phyloP scores from a whole-genome alignment of 2,888 invertebrate species.

The Agrochola lychnidis region DNA sequence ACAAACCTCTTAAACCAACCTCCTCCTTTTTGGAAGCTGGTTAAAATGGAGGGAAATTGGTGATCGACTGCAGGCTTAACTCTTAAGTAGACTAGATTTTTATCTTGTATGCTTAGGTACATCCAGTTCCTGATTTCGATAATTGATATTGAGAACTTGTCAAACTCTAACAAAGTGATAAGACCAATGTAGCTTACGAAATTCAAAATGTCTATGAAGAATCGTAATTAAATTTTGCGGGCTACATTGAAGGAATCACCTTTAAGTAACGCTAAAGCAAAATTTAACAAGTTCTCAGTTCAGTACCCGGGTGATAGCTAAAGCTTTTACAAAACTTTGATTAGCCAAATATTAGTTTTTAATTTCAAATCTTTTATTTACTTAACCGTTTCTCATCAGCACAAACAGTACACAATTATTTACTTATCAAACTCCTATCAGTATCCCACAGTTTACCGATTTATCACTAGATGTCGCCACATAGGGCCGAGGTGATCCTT shows the following conservation, averaged over 20 bases:
- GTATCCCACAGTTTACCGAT: neutral
- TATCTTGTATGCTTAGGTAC: neutral
- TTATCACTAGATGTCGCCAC: constrained; percentile 21
- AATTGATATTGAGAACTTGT: neutral
- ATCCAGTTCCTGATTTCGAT: too few species aligned
- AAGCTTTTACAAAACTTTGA: neutral
- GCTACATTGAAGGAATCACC: neutral
- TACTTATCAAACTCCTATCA: neutral
- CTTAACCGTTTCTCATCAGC: neutral
- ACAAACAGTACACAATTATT: neutral
- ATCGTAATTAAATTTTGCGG: neutral
- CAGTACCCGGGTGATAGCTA: neutral
- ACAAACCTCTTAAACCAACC: too few species aligned
- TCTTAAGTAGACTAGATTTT: too few species aligned
- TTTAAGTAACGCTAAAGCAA: neutral
- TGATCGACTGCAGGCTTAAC: too few species aligned
- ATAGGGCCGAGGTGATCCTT: constrained; percentile 2
- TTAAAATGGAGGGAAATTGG: too few species aligned
- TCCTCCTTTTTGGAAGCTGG: too few species aligned
- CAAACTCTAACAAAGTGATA: neutral
- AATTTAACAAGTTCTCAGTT: neutral
- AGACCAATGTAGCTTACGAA: neutral
- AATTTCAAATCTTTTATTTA: neutral
- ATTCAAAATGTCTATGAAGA: neutral
- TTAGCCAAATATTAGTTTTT: neutral